Evolutionary conservation across 1,140 invertebrate genomes (phyloP), one percentile per base, ranked within the genome.

Genomic region (Atta colombica): DNA sequence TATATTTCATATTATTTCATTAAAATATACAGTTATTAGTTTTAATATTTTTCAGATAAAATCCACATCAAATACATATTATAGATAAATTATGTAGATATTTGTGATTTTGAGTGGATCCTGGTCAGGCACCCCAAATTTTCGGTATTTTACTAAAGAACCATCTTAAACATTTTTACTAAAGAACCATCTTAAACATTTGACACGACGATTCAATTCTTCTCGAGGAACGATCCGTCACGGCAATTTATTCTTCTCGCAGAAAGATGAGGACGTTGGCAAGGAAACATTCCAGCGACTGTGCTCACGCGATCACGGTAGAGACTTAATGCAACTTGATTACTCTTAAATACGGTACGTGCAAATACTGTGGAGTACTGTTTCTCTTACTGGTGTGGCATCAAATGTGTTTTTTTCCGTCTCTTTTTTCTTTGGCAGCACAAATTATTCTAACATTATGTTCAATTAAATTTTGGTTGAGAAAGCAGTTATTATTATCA

Each of bases 291-390:
- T 8, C 16, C 7, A 12, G 3, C 39, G 31, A 39, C 66, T 69
- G 51, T 80, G 49, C 74, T 88, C 69, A 75, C 35, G 71, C 72
- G 77, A 82, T 84, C 71, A 4, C 35, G 28, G 10, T 28, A 55
- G 65, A 89, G 82, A 89, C 58, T 49, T 84, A 69, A 78, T 60
- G 72, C 28, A 77, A 77, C 80, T 72, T 85, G 87, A 89, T 88
- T 84, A 77, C 87, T 16, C 6, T 28, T 49, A 28, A 39, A 78
- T 66, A 28, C 18, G n/a, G 18, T 78, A 65, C 25, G 25, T 65
- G 75, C 28, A 49, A 77, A 63, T 77, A 63, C n/a, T n/a, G 35
- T 21, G 16, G 3, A 35, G 28, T 14, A 63, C 6, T 31, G 28
- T 78, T 66, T 51, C 61, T 78, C 45, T 35, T 28, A n/a, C n/a